A percentile compares a stretch with the other conserved stretches of the same genome.
Conservation (phyloP, 2,888 invertebrate genomes). For the Sipunculus nudus region DNA sequence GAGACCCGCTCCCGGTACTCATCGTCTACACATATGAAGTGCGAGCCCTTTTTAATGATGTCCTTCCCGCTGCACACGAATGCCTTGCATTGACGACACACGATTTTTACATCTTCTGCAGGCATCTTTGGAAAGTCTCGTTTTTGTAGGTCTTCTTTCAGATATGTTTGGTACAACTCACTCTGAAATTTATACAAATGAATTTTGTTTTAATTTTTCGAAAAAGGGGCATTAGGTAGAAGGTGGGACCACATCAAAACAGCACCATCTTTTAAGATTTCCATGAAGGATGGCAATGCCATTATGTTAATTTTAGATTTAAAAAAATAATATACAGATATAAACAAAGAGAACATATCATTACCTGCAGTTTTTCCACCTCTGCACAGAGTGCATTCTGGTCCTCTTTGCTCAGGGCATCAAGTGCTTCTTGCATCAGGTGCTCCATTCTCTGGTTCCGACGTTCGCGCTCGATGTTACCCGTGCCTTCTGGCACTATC, state of each 20-base stretch:
- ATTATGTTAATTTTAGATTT: too few relatives aligned
- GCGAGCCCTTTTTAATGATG: neutral
- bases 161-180: neutral
- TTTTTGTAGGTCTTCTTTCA: too few relatives aligned
- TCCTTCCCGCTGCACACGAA: neutral
- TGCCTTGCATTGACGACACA: constrained; percentile 15
- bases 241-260: too few relatives aligned
- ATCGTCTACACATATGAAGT: constrained; percentile 12
- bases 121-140: neutral
- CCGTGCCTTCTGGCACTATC: constrained; percentile 18
- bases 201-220: too few relatives aligned
- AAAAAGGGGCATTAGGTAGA: too few relatives aligned
- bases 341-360: too few relatives aligned
- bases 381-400: neutral
- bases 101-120: neutral
- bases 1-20: constrained; percentile 10
- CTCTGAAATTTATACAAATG: neutral
- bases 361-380: neutral
- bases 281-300: too few relatives aligned
- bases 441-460: constrained; percentile 20
- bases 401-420: constrained; percentile 9
- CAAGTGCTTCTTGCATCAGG: constrained; percentile 23
- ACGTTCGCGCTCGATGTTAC: constrained; percentile 13
- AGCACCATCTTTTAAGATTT: too few relatives aligned
- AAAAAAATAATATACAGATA: too few relatives aligned